A percentile compares a stretch with the other conserved stretches of the same genome.
Evolutionary conservation across 2,888 invertebrate species (phyloP).

Genomic region (Drosophila meridiana): DNA sequence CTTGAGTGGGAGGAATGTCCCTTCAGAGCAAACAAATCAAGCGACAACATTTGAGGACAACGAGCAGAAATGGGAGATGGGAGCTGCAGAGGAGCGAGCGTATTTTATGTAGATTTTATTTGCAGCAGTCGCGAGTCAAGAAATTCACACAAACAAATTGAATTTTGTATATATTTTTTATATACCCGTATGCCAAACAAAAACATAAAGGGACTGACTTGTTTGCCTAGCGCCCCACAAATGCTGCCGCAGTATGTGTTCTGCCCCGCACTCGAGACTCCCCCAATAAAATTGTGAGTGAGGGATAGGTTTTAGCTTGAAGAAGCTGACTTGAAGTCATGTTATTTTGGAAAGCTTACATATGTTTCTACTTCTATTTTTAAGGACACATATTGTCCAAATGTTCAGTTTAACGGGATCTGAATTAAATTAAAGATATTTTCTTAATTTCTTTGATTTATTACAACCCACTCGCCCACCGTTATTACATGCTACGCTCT

Average conservation of each 20-base stretch:
- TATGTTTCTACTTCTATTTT: not conserved
- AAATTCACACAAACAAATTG: slow-evolving; percentile 73
- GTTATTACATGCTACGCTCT: not conserved
- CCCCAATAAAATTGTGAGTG: not conserved
- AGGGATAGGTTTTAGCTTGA: not conserved
- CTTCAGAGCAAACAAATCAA: slow-evolving; percentile 55
- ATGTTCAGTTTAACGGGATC: not conserved
- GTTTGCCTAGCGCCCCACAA: slow-evolving; percentile 57
- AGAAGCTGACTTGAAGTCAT: not conserved
- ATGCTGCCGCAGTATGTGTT: slow-evolving; percentile 42
- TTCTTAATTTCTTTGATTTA: not conserved
- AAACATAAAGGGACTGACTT: slow-evolving; percentile 61
- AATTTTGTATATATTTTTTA: slow-evolving; percentile 76
- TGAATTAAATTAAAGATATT: too few species aligned
- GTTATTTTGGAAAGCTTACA: not conserved
- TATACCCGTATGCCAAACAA: slow-evolving; percentile 49
- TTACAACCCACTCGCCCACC: not conserved
- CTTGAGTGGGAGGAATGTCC: not conserved
- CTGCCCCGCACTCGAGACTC: not conserved
- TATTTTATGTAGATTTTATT: slow-evolving; percentile 77
- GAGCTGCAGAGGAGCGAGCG: not conserved
- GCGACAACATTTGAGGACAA: slow-evolving; percentile 31
- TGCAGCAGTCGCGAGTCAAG: slow-evolving; percentile 75
- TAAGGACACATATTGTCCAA: not conserved
- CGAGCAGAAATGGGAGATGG: not conserved